A percentile compares a stretch with the other conserved stretches of the same genome.
phyloP scores from a whole-genome alignment of 1,140 invertebrate species.

The Zaprionus tsacasi region DNA sequence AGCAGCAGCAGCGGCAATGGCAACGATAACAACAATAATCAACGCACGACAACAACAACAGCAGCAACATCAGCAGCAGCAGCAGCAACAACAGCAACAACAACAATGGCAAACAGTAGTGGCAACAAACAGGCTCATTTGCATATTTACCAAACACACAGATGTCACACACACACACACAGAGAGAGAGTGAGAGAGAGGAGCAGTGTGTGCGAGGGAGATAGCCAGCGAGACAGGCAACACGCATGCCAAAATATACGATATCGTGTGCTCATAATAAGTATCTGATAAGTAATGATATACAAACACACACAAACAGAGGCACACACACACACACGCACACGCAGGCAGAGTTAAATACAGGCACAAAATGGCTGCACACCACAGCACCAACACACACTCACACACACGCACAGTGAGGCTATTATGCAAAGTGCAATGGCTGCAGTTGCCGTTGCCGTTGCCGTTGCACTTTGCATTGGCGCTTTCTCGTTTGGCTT shows the following conservation, averaged over 20 bases:
- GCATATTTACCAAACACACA: slow-evolving; percentile 80
- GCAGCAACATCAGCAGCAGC: slow-evolving; percentile 29
- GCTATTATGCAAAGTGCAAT: slow-evolving; percentile 80
- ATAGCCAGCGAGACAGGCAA: slow-evolving; percentile 28
- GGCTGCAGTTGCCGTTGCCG: slow-evolving; percentile 64
- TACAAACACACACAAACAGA: slow-evolving; percentile 73
- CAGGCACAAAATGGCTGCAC: slow-evolving; percentile 77
- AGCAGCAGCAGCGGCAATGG: slow-evolving; percentile 18
- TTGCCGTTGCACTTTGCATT: slow-evolving; percentile 61
- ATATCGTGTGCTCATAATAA: slow-evolving; percentile 81
- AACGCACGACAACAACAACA: slow-evolving; percentile 64
- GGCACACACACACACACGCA: slow-evolving; percentile 27
- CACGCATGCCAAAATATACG: slow-evolving; percentile 78
- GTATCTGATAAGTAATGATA: slow-evolving; percentile 83
- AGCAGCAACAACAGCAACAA: slow-evolving; percentile 51
- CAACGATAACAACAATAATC: slow-evolving; percentile 70
- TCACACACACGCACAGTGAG: slow-evolving; percentile 29
- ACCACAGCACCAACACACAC: slow-evolving; percentile 66
- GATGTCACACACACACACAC: slow-evolving; percentile 41
- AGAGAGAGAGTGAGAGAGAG: background rate
- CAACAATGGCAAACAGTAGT: slow-evolving; percentile 80
- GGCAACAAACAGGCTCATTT: slow-evolving; percentile 82
- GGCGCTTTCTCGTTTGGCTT: slow-evolving; percentile 73
- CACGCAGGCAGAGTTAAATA: slow-evolving; percentile 54
- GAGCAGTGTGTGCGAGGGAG: background rate